Evolutionary conservation across 1,140 invertebrate species (phyloP), one percentile per base, ranked within the genome.

Genomic region (Calephelis virginiensis): DNA sequence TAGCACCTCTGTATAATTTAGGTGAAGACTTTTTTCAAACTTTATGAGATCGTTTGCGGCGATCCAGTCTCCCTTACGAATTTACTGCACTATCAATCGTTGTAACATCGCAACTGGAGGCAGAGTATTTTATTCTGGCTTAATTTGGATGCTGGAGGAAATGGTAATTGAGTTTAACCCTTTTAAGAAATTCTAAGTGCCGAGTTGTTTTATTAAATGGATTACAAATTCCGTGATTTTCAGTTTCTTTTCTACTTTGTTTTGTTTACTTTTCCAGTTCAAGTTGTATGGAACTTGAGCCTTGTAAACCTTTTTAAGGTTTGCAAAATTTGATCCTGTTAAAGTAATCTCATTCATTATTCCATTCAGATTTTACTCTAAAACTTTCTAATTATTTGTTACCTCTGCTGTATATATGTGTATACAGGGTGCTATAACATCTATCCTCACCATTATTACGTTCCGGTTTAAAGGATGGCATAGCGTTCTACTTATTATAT

Each of bases 131-230:
- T 72, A 71, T 70, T 73, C 72, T 69, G 75, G 77, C 78, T 82
- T 80, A 80, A 81, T 80, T 78, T 77, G 71, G 80, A 81, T 77
- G 77, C 75, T 76, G 72, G 66, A 74, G 75, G 67, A 77, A 79
- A 81, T 78, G 72, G 75, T 80, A 83, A 83, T 83, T 83, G 76
- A 81, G 77, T 83, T 78, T 64, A 75, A 78, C 75, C 77, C 81
- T 75, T 79, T 78, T 73, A 73, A 71, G 71, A 68, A 62, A 74
- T 76, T 73, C 65, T 72, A 69, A 66, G 66, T 64, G 69, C 56
- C 65, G 69, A 74, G 73, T 77, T 74, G 69, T 77, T 80, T 77
- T 74, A 73, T 74, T 14, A 49, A 53, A 64, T 50, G 48, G 50
- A 40, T 64, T 64, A 40, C 40, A 14, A 64, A 64, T 64, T 50